Conservation (phyloP, 1,140 invertebrate genomes). For the Coelopa frigida region DNA sequence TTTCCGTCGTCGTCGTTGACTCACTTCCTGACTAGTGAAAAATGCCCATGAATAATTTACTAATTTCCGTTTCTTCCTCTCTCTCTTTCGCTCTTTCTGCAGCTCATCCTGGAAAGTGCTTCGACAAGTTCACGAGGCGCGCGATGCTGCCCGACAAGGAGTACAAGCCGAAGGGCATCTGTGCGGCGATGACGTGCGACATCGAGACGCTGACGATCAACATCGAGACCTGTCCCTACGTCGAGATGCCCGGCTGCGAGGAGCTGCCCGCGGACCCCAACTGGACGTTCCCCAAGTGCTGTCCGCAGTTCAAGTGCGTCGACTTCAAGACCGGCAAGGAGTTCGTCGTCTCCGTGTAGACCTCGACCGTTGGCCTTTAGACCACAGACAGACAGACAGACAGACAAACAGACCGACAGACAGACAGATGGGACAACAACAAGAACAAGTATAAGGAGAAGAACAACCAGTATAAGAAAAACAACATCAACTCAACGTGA, state of each 20-base stretch:
- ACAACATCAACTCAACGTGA: too few species aligned
- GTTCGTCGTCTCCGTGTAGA: constrained; percentile 34
- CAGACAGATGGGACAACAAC: too few species aligned
- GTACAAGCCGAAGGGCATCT: constrained; percentile 43
- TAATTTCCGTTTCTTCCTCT: constrained; percentile 31
- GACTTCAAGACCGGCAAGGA: constrained; percentile 43
- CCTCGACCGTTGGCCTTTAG: too few species aligned
- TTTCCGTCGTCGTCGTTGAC: background rate
- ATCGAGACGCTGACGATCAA: constrained; percentile 35
- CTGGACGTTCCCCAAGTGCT: constrained; percentile 42
- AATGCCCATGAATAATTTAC: constrained; percentile 9
- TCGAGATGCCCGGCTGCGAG: constrained; percentile 41
- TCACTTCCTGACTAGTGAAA: background rate
- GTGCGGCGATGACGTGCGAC: constrained; percentile 41
- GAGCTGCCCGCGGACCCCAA: constrained; percentile 36
- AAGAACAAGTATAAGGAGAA: too few species aligned
- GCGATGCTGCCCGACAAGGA: constrained; percentile 40
- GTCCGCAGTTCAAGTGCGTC: constrained; percentile 40
- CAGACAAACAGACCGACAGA: too few species aligned
- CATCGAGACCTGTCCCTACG: constrained; percentile 41
- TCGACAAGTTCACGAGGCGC: constrained; percentile 38
- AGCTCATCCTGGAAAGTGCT: constrained; percentile 42
- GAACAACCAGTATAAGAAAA: too few species aligned
- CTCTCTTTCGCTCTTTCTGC: constrained; percentile 12
- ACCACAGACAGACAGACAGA: too few species aligned